Base-by-base conservation (phyloP, 2,113 vertebrate genomes). In the Asarcornis scutulata region DNA sequence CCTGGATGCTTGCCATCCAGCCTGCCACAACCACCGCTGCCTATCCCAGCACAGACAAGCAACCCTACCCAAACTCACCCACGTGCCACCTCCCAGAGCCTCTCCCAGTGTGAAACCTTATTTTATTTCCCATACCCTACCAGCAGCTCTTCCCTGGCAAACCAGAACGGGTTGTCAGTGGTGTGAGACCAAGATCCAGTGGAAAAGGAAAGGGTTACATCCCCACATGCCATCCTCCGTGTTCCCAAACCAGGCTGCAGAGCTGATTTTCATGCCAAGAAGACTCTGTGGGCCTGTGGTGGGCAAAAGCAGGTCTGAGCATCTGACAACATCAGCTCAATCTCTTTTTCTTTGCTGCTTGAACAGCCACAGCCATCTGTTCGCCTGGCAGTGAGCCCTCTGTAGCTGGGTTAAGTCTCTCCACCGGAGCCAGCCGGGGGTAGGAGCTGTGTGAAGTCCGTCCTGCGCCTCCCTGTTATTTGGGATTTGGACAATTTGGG, bases 11-110 rank as follows among this genome's bases (percentile, higher is more conserved):
- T 67, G 3, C 34, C 53, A 46, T 23, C 40, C 16, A 11, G 42
- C 56, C 50, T 26, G 0, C 34, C 0, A 0, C 62, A 68, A 27
- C 20, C 1, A 8, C 20, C 0, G 0, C 56, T 3, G 8, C 5
- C 14, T 13, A 4, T 15, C 50, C 38, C 84, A 31, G 76, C 62
- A 22, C 46, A 34, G 6, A 40, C 38, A 18, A 55, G 42, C n/a
- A 31, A 17, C 29, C 52, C 83, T 48, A 31, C 36, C 29, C 32
- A 72, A 93, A 89, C 62, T 34, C 16, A 7, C 7, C 20, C 1
- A 0, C 3, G 10, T 23, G 6, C 75, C 31, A 2, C 25, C 34
- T 64, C 40, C 40, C 83, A 48, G 55, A 62, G 40, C 26, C 38
- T 78, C 7, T 46, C 12, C 42, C 23, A 26, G 23, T 25, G 14